These are phyloP conservation scores for Amphimallon solstitiale DNA, from an alignment of 2,888 invertebrate species.

Conservation along the genomic window DNA sequence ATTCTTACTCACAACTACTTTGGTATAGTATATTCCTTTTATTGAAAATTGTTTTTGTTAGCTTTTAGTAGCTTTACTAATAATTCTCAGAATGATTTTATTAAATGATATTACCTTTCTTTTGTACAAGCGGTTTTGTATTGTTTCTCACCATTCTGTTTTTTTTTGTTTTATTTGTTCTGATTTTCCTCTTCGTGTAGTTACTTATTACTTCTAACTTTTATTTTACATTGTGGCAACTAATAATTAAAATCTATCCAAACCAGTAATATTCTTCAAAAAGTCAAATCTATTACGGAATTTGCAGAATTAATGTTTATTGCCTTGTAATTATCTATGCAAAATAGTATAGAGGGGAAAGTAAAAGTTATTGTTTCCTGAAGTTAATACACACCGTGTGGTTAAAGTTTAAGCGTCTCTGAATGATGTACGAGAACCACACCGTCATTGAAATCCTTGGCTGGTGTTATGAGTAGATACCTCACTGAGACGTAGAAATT, in stretches of 20 bases:
- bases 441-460: constrained; percentile 23
- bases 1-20: too few species aligned
- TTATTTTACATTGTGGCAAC: not conserved
- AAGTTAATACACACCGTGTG: constrained; percentile 1
- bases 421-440: constrained; percentile 9
- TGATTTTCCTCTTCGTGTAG: too few species aligned
- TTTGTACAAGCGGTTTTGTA: too few species aligned
- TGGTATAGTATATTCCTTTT: too few species aligned
- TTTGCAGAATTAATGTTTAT: not conserved
- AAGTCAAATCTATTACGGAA: too few species aligned
- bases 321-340: constrained; percentile 22
- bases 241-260: constrained; percentile 7
- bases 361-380: constrained; percentile 27
- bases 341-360: constrained; percentile 4
- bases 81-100: too few species aligned
- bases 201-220: too few species aligned
- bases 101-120: too few species aligned
- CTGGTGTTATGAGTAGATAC: not conserved
- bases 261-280: not conserved
- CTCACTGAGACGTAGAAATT: constrained; percentile 6
- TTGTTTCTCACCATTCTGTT: too few species aligned
- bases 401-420: not conserved
- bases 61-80: too few species aligned
- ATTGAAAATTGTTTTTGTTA: too few species aligned
- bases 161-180: too few species aligned